Conservation (phyloP, 2,888 invertebrate species). For the Megalurothrips usitatus region DNA sequence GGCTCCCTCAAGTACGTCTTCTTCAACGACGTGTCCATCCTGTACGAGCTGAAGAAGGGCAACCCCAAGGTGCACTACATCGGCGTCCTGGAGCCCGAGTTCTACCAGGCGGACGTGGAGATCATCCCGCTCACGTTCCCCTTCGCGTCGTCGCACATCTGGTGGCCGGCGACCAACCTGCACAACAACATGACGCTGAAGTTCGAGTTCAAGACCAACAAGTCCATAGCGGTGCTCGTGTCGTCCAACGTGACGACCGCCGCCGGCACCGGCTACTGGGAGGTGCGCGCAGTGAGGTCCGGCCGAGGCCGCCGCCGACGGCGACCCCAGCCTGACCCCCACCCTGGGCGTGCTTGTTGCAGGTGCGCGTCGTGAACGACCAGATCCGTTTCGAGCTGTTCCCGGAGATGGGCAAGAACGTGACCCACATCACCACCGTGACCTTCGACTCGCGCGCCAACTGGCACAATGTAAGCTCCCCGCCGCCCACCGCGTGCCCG, state of each 20-base stretch:
- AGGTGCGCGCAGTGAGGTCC: conserved; percentile 54
- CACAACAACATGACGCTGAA: conserved; percentile 68
- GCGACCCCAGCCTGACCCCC: not conserved
- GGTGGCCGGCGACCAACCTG: conserved; percentile 75
- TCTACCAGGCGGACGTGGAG: conserved; percentile 76
- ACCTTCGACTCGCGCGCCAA: conserved; percentile 71
- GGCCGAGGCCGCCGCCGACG: too few species aligned
- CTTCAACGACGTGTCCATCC: conserved; percentile 86
- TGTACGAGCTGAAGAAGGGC: conserved; percentile 78
- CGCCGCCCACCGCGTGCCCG: not conserved
- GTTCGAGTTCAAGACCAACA: conserved; percentile 82
- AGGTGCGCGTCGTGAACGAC: conserved; percentile 77
- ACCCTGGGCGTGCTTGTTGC: conserved; percentile 34
- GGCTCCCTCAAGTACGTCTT: conserved; percentile 88
- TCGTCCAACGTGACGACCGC: conserved; percentile 74
- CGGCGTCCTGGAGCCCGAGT: conserved; percentile 74
- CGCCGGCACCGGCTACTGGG: conserved; percentile 74
- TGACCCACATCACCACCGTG: conserved; percentile 72
- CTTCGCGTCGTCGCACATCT: conserved; percentile 83
- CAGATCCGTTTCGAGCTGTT: conserved; percentile 79
- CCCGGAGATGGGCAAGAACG: conserved; percentile 68
- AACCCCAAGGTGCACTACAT: conserved; percentile 82
- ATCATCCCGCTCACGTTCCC: conserved; percentile 88
- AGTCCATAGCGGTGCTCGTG: conserved; percentile 77
- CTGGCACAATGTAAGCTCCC: conserved; percentile 64